Base-by-base conservation (phyloP, 2,113 vertebrate genomes). In the Lasiurus borealis region DNA sequence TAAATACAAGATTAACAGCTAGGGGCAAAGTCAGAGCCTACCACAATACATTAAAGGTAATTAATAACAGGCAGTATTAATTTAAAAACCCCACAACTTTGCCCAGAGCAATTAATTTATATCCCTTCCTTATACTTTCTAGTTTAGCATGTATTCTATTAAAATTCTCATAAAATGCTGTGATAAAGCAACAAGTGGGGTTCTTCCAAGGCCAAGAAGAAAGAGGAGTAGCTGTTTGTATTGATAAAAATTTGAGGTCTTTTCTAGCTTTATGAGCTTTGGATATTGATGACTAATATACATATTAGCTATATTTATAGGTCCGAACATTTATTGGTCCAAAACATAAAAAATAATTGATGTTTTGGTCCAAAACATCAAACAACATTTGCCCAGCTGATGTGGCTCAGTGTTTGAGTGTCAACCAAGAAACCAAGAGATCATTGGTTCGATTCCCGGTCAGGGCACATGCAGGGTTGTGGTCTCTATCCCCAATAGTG, bases 311-410 rank as follows among this genome's bases (percentile, higher is more conserved):
- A 48, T 40, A 50, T 40, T 90, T 21, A 62, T 16, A 66, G 85
- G 15, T 78, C 27, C 91, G 83, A 66, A 9, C 7, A 54, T 69
- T 77, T 93, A 90, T 76, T 91, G 68, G 29, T 96, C 85, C 8
- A 88, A 95, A 71, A 40, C 10, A 88, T 31, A 27, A 95, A 88
- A 71, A 25, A 78, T 1, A 90, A 95, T 40, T 40, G 40, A 40
- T 40, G 40, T 40, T 40, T 76, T 91, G 68, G 29, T 96, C 85
- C 8, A 88, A 95, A 71, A 40, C 10, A 88, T 31, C 29, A 95
- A 88, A 71, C 23, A 85, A n/a, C 0, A 54, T 78, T 1, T 72
- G 21, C 57, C 57, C 57, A 59, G 57, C 57, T 6, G 0, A 59
- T 59, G 57, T 59, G 57, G 8, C 57, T 59, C 57, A 59, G 57